Percentiles rank a stretch among this genome's conserved stretches.
phyloP scores from a whole-genome alignment of 1,140 invertebrate species.

The Metaphire vulgaris region DNA sequence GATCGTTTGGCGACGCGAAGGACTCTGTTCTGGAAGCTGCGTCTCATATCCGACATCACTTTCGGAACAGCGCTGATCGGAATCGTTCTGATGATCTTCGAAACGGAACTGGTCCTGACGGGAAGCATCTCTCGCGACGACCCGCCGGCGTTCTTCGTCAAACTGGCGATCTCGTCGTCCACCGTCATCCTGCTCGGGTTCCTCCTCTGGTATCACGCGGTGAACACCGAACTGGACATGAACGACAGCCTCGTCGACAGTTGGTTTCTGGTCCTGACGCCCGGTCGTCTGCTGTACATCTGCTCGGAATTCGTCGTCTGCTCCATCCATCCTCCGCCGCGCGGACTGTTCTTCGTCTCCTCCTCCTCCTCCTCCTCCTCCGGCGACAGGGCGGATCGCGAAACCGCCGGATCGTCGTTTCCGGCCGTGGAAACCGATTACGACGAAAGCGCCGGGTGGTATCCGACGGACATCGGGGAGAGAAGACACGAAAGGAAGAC shows the following conservation, averaged over 20 bases:
- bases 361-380: conserved; percentile 17
- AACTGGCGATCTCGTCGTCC: conserved; percentile 35
- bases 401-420: too few species aligned
- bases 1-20: neutral
- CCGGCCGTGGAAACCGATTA: conserved; percentile 6
- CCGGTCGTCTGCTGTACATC: conserved; percentile 61
- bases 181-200: conserved; percentile 43
- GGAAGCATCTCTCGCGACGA: neutral
- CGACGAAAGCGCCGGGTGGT: neutral
- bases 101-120: neutral
- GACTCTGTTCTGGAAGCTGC: neutral
- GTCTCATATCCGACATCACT: neutral
- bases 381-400: neutral
- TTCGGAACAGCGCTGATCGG: neutral
- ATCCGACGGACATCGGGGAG: too few species aligned
- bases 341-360: conserved; percentile 28
- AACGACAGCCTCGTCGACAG: conserved; percentile 48
- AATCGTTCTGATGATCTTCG: neutral
- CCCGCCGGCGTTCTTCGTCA: neutral
- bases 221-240: conserved; percentile 39
- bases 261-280: neutral
- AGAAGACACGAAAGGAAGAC: too few species aligned
- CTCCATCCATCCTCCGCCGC: conserved; percentile 85
- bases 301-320: conserved; percentile 82
- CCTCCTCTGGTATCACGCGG: conserved; percentile 40